A percentile compares a stretch with the other conserved stretches of the same genome.
These are phyloP conservation scores for Rhinolophus sinicus DNA, from an alignment of 2,113 vertebrate species.

Conservation along the genomic window DNA sequence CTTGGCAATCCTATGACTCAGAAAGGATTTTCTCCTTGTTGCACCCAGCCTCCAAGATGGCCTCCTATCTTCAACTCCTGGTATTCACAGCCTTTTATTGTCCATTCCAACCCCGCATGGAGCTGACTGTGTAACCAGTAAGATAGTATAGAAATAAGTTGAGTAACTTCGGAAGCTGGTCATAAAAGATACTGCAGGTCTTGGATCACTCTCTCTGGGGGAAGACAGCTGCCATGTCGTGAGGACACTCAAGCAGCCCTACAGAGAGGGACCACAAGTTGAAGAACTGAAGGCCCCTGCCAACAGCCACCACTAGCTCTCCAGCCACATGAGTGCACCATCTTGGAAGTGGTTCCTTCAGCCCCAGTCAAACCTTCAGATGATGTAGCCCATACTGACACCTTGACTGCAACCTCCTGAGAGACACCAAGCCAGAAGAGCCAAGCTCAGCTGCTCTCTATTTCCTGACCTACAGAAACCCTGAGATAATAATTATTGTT, in stretches of 20 bases:
- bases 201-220: not conserved
- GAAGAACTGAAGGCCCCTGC: not conserved
- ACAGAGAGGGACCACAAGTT: not conserved
- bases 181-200: not conserved
- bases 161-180: not conserved
- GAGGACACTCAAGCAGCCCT: not conserved
- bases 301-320: not conserved
- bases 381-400: not conserved
- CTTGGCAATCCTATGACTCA: not conserved
- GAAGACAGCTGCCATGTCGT: not conserved
- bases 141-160: not conserved
- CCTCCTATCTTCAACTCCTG: not conserved
- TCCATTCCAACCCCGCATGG: not conserved
- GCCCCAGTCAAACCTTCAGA: not conserved
- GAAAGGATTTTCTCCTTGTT: not conserved
- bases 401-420: not conserved
- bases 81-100: not conserved
- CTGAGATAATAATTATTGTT: too few relatives aligned
- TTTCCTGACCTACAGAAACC: not conserved
- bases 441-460: not conserved
- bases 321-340: rapidly evolving
- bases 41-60: not conserved
- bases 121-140: not conserved
- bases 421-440: not conserved
- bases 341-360: not conserved